Evolutionary conservation across 1,140 invertebrate genomes (phyloP).

Genomic region (Drosophila ironensis): DNA sequence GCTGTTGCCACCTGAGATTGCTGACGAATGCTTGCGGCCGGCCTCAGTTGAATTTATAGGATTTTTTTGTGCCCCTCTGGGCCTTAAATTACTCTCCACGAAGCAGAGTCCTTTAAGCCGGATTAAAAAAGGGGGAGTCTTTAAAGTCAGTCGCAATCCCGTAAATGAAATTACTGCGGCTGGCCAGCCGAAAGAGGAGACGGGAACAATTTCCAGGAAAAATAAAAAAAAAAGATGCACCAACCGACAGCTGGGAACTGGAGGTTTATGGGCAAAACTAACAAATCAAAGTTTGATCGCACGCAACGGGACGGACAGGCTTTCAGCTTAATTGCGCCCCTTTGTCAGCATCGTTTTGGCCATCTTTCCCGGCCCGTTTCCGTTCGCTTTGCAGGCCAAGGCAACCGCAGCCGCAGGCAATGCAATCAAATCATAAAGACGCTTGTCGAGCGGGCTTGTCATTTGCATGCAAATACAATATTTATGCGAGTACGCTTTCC

Average conservation of each 20-base stretch:
- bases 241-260: background rate
- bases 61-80: slow-evolving; percentile 8
- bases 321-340: slow-evolving; percentile 44
- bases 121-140: background rate
- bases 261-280: background rate
- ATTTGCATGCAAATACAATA: slow-evolving; percentile 48
- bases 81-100: slow-evolving; percentile 27
- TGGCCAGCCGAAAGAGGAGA: too few relatives aligned
- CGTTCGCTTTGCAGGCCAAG: background rate
- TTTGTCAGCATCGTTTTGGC: slow-evolving; percentile 10
- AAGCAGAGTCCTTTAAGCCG: slow-evolving; percentile 20
- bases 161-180: slow-evolving; percentile 40
- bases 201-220: too few relatives aligned
- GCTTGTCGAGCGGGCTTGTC: slow-evolving; percentile 32
- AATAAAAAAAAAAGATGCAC: background rate
- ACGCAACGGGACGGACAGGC: background rate
- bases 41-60: slow-evolving; percentile 24
- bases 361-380: slow-evolving; percentile 14
- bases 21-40: slow-evolving; percentile 48
- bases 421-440: slow-evolving; percentile 50
- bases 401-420: slow-evolving; percentile 5
- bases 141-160: slow-evolving; percentile 3
- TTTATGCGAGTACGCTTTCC: slow-evolving; percentile 20
- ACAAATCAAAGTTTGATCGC: slow-evolving; percentile 20
- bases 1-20: slow-evolving; percentile 42